These are phyloP conservation scores for Tetramorium parvispinum DNA, from an alignment of 1,140 invertebrate species.

Conservation along the genomic window DNA sequence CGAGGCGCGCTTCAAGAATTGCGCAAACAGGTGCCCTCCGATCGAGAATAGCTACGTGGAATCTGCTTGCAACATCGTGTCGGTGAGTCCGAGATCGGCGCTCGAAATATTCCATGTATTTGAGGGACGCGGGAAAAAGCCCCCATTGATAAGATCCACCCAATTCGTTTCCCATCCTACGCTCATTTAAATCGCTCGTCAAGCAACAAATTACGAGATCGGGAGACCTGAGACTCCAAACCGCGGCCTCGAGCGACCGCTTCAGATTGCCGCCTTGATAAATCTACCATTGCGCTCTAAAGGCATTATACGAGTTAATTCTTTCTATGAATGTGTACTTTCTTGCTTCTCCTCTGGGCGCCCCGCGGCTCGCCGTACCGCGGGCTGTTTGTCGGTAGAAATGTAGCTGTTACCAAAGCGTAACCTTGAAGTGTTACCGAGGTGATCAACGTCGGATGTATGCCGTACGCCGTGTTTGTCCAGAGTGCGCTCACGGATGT, in stretches of 20 bases:
- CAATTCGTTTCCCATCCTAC: neutral
- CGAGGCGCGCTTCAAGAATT: slow-evolving; percentile 34
- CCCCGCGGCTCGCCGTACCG: neutral
- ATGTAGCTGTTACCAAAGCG: slow-evolving; percentile 48
- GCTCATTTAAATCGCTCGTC: slow-evolving; percentile 12
- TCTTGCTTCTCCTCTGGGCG: neutral
- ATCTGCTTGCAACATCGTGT: neutral
- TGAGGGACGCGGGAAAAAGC: neutral
- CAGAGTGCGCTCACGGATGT: slow-evolving; percentile 18
- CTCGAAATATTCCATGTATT: slow-evolving; percentile 13
- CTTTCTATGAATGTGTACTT: slow-evolving; percentile 13
- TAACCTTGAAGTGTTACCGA: slow-evolving; percentile 50
- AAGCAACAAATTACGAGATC: slow-evolving; percentile 1
- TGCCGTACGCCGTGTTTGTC: slow-evolving; percentile 24
- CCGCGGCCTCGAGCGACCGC: neutral
- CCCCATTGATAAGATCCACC: neutral
- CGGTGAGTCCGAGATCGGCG: neutral
- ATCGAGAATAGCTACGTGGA: neutral
- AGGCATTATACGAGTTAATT: slow-evolving; percentile 14
- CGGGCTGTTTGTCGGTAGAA: slow-evolving; percentile 43
- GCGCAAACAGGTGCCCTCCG: slow-evolving; percentile 46
- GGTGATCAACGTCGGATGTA: slow-evolving; percentile 37
- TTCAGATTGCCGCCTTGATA: slow-evolving; percentile 31
- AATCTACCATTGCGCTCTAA: neutral
- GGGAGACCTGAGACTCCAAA: neutral